These are phyloP conservation scores for Aphelenchoides bicaudatus DNA, from an alignment of 2,888 invertebrate genomes.

Conservation along the genomic window DNA sequence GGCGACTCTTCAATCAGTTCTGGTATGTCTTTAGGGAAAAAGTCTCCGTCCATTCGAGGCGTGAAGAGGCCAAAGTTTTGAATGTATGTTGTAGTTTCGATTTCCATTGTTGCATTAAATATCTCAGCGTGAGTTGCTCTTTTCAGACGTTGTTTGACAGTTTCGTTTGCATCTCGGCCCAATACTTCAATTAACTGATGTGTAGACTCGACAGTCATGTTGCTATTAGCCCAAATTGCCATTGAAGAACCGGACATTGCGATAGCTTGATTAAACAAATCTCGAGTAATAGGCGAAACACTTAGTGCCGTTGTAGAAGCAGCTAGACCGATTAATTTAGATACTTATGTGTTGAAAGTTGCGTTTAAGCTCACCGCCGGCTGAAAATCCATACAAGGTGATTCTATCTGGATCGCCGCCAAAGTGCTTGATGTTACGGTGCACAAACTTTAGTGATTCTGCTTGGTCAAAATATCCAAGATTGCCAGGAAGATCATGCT, in stretches of 20 bases:
- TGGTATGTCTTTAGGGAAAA: constrained; percentile 27
- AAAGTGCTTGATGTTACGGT: constrained; percentile 26
- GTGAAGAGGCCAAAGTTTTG: constrained; percentile 34
- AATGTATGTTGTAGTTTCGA: no score
- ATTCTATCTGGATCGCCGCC: constrained; percentile 35
- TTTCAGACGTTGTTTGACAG: constrained; percentile 31
- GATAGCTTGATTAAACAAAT: constrained; percentile 31
- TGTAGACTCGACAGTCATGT: constrained; percentile 6
- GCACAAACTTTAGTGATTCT: constrained; percentile 34
- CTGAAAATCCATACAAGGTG: constrained; percentile 38
- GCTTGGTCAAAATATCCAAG: constrained; percentile 38
- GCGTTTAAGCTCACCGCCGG: no score
- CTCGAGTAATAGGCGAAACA: constrained; percentile 30
- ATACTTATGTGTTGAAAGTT: no score
- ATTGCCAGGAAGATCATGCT: constrained; percentile 33
- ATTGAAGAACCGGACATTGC: constrained; percentile 39
- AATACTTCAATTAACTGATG: constrained; percentile 15
- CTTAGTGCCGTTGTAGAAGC: constrained; percentile 25
- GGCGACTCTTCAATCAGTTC: constrained; percentile 28
- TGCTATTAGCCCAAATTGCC: constrained; percentile 27
- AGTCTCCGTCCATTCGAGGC: constrained; percentile 37
- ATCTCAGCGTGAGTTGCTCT: no score
- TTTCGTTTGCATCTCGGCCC: no score
- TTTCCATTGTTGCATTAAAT: no score
- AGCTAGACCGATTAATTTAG: no score